These are phyloP conservation scores for Pantelozetes paolii DNA, from an alignment of 2,888 invertebrate genomes.

Conservation along the genomic window DNA sequence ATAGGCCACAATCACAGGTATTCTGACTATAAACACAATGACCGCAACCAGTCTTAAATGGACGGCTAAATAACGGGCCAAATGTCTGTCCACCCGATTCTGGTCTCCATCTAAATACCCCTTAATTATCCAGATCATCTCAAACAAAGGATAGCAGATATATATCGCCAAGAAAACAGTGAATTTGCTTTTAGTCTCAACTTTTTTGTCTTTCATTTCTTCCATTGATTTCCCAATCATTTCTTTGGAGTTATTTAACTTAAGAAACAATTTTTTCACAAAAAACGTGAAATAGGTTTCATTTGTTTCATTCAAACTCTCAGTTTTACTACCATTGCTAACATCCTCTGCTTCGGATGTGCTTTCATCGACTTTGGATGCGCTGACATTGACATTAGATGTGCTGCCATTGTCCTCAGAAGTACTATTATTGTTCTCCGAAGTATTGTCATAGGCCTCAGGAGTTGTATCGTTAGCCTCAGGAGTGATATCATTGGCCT, in stretches of 20 bases:
- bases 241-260: neutral
- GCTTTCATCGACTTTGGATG: too few species aligned
- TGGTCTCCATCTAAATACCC: neutral
- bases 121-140: neutral
- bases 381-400: too few species aligned
- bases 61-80: neutral
- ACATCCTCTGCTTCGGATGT: too few species aligned
- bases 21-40: neutral
- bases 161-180: neutral
- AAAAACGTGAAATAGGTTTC: too few species aligned
- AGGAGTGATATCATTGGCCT: too few species aligned
- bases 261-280: neutral
- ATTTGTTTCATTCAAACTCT: too few species aligned
- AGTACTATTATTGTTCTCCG: too few species aligned
- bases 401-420: too few species aligned
- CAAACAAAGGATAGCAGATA: neutral
- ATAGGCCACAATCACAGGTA: neutral
- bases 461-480: too few species aligned
- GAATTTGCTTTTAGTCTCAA: neutral
- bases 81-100: neutral
- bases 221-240: neutral
- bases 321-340: too few species aligned
- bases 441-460: too few species aligned
- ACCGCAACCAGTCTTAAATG: neutral
- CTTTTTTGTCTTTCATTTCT: neutral